Evolutionary conservation across 2,888 invertebrate species (phyloP), one percentile per base, ranked within the genome.

Genomic region (Cerastoderma edule): DNA sequence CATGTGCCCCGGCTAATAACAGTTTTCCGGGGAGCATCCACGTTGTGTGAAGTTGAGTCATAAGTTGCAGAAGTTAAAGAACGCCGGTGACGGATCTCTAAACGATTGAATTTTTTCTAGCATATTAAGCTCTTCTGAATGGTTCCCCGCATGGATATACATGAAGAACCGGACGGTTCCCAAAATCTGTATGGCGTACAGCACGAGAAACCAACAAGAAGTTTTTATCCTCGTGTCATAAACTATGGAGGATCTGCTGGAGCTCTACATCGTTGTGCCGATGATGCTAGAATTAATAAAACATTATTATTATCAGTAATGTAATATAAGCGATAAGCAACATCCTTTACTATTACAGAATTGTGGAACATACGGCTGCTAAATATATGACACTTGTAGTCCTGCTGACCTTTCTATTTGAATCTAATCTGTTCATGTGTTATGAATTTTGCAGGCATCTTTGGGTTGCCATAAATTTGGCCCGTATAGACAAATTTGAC

Each of bases 1-100:
- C n/a, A n/a, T n/a, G n/a, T n/a, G n/a, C n/a, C n/a, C n/a, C n/a
- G n/a, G n/a, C n/a, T n/a, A n/a, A n/a, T n/a, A n/a, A n/a, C n/a
- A n/a, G n/a, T n/a, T n/a, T n/a, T n/a, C n/a, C n/a, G n/a, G n/a
- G n/a, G n/a, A n/a, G n/a, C n/a, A n/a, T n/a, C n/a, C n/a, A n/a
- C n/a, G n/a, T n/a, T n/a, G n/a, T n/a, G n/a, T n/a, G n/a, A n/a
- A 81, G 24, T 75, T 64, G 13, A 83, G 30, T 50, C 81, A 81
- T 33, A 81, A 78, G 8, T 81, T 64, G 16, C 78, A 27, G 50
- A 72, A 83, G 33, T 80, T 80, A 16, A 72, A 77, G 44, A 83
- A 74, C 1, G 77, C 79, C 56, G 78, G 83, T 5, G 72, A 71
- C 1, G 79, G 78, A 28, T 81, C 83, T 0, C 83, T 81, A 32